These are phyloP conservation scores for Peribatodes rhomboidaria DNA, from an alignment of 2,888 invertebrate species.

Conservation along the genomic window DNA sequence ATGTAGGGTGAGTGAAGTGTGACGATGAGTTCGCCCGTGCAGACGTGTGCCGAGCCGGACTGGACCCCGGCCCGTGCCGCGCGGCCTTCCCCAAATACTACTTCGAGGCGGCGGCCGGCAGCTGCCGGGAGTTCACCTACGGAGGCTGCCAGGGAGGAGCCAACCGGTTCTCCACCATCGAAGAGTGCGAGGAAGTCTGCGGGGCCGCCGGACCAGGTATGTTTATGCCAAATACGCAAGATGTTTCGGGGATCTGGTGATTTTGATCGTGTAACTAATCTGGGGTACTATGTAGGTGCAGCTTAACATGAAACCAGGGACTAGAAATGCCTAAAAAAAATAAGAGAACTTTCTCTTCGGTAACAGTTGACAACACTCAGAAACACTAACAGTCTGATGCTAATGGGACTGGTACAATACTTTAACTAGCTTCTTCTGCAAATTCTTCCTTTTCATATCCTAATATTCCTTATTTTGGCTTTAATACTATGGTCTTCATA, in stretches of 20 bases:
- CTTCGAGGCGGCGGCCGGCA: conserved; percentile 87
- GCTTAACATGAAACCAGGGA: too few species aligned
- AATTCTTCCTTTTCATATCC: background rate
- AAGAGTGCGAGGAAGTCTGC: conserved; percentile 92
- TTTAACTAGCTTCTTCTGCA: background rate
- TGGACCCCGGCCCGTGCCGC: conserved; percentile 91
- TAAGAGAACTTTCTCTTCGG: too few species aligned
- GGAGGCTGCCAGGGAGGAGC: conserved; percentile 95
- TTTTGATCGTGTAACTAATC: background rate
- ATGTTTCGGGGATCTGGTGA: background rate
- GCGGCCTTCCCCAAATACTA: conserved; percentile 89
- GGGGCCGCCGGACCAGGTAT: conserved; percentile 66
- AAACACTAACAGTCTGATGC: too few species aligned
- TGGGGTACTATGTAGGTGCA: too few species aligned
- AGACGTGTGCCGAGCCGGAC: conserved; percentile 91
- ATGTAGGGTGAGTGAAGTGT: background rate
- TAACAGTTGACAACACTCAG: too few species aligned
- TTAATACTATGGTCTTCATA: background rate
- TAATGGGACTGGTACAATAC: too few species aligned
- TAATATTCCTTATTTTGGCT: background rate
- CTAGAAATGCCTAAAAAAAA: too few species aligned
- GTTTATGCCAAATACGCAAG: background rate
- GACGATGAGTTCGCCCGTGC: conserved; percentile 69
- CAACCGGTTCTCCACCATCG: conserved; percentile 92
- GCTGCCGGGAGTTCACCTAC: conserved; percentile 91